Evolutionary conservation across 2,888 invertebrate genomes (phyloP).

Genomic region (Fissipunctia ypsillon): DNA sequence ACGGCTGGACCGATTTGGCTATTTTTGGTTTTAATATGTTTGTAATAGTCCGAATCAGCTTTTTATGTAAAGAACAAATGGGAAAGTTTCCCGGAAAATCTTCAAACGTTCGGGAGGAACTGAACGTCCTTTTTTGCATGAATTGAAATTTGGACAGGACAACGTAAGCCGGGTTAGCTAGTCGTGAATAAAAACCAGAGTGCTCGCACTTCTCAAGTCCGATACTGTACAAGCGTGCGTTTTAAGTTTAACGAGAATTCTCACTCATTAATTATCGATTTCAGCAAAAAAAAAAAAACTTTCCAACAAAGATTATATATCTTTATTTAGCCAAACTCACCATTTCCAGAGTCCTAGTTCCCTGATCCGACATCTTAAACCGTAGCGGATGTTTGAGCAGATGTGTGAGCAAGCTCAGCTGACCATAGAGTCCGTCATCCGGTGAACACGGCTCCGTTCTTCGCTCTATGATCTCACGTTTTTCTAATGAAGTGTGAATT

Average conservation of each 20-base stretch:
- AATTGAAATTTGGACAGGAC: too few species aligned
- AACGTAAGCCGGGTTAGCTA: neutral
- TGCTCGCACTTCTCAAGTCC: neutral
- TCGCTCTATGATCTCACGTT: constrained; percentile 95
- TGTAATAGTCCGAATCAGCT: too few species aligned
- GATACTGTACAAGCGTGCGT: neutral
- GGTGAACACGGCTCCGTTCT: constrained; percentile 94
- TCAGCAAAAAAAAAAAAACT: neutral
- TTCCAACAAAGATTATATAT: neutral
- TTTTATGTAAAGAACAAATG: too few species aligned
- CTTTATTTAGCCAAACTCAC: constrained; percentile 77
- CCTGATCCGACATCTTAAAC: constrained; percentile 95
- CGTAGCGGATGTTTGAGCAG: constrained; percentile 96
- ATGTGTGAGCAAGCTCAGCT: constrained; percentile 96
- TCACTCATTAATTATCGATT: neutral
- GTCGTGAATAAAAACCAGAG: neutral
- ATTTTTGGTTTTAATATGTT: too few species aligned
- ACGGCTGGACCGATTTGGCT: neutral
- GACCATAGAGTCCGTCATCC: constrained; percentile 97
- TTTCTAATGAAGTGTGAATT: constrained; percentile 93
- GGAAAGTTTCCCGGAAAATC: too few species aligned
- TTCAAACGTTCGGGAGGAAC: neutral
- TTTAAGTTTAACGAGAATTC: neutral
- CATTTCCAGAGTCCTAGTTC: constrained; percentile 92
- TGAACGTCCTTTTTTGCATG: neutral